A percentile compares a stretch with the other conserved stretches of the same genome.
phyloP scores from a whole-genome alignment of 2,113 vertebrate genomes.

The Sus scrofa region T2T-Sscrofa CM000815.6:113383501-113384000 shows the following conservation, averaged over 20 bases:
- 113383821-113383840: conserved; percentile 71
- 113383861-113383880: conserved; percentile 76
- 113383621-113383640: conserved; percentile 30
- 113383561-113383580: conserved; percentile 44
- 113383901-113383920: conserved; percentile 75
- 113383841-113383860: conserved; percentile 69
- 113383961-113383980: conserved; percentile 81
- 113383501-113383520: conserved; percentile 11
- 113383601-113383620: conserved; percentile 50
- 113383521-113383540: conserved; percentile 51
- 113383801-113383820: conserved; percentile 85
- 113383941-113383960: conserved; percentile 80
- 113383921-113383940: conserved; percentile 76
- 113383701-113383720: conserved; percentile 61
- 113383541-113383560: conserved; percentile 18
- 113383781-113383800: conserved; percentile 78
- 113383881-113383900: conserved; percentile 79
- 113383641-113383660: conserved; percentile 31
- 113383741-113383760: conserved; percentile 53
- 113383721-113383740: conserved; percentile 24
- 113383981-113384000: conserved; percentile 72
- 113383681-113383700: not conserved
- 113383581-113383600: conserved; percentile 23
- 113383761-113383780: conserved; percentile 72
- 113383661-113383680: conserved; percentile 44